Percentiles rank a stretch among this genome's conserved stretches.
Evolutionary conservation across 2,113 vertebrate species (phyloP).

Genomic region (Rynchops niger): DNA sequence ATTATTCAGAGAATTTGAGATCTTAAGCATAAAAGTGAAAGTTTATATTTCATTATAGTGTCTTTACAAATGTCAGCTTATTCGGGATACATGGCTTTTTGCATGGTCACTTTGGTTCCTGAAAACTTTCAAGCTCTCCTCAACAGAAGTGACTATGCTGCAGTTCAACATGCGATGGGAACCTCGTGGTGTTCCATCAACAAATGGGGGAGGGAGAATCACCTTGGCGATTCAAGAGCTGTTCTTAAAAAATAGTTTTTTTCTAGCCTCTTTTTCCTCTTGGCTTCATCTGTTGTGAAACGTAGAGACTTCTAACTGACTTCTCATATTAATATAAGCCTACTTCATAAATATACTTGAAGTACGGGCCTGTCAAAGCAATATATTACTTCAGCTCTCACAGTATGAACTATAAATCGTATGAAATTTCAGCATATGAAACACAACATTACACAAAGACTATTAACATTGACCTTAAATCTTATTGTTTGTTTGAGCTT

Average conservation of each 20-base stretch:
- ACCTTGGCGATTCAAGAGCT: neutral
- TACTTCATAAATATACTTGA: neutral
- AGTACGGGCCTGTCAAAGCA: neutral
- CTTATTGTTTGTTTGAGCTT: neutral
- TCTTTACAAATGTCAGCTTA: neutral
- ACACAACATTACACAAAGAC: neutral
- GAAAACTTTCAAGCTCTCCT: neutral
- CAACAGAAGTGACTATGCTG: neutral
- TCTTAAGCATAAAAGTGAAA: neutral
- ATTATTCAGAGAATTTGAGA: neutral
- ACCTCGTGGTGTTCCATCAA: neutral
- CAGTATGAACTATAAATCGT: neutral
- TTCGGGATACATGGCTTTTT: neutral
- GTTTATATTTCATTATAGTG: neutral
- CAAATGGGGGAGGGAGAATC: neutral
- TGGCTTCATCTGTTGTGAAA: neutral
- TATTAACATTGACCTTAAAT: neutral
- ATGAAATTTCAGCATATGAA: neutral
- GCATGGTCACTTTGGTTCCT: neutral
- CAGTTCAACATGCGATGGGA: neutral
- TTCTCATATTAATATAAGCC: neutral
- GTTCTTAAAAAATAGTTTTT: neutral
- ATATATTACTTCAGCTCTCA: neutral
- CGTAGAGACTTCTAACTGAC: neutral
- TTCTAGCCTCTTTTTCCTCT: neutral